These are phyloP conservation scores for Smutsia temminckii DNA, from an alignment of 2,797 vertebrate species.

Conservation along the genomic window DNA sequence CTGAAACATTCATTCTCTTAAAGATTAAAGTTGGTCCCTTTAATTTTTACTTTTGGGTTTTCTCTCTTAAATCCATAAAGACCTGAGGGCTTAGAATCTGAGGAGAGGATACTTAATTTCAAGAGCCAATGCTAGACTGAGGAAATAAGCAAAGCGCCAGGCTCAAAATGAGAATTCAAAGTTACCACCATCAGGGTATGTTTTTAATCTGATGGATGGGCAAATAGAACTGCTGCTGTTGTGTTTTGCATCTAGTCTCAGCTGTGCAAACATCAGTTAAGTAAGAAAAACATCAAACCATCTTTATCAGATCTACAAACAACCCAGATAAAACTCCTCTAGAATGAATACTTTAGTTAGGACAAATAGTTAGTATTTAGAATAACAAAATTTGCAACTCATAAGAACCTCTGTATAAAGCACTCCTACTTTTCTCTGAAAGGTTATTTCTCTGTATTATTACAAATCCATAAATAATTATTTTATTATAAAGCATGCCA, in stretches of 20 bases:
- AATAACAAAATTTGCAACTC: conserved; percentile 17
- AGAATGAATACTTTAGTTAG: not conserved
- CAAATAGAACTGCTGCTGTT: not conserved
- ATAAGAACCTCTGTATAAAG: not conserved
- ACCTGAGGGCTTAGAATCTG: not conserved
- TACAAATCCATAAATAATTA: not conserved
- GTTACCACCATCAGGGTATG: not conserved
- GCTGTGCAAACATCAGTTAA: conserved; percentile 14
- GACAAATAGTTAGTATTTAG: not conserved
- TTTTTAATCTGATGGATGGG: not conserved
- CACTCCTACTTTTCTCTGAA: not conserved
- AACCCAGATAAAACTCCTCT: not conserved
- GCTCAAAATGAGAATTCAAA: conserved; percentile 26
- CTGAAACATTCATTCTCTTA: not conserved
- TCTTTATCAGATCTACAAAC: conserved; percentile 14
- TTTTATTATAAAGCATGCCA: not conserved
- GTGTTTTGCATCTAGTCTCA: not conserved
- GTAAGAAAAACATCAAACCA: conserved; percentile 38
- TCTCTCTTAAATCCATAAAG: conserved; percentile 15
- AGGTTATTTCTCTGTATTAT: not conserved
- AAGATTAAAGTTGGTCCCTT: conserved; percentile 12
- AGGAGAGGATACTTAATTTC: not conserved
- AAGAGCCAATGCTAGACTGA: conserved; percentile 11
- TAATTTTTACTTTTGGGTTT: not conserved
- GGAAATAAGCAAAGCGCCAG: not conserved